Percentiles rank a stretch among this genome's conserved stretches.
These are phyloP conservation scores for Catocala nupta DNA, from an alignment of 2,888 invertebrate species.

Conservation along the genomic window DNA sequence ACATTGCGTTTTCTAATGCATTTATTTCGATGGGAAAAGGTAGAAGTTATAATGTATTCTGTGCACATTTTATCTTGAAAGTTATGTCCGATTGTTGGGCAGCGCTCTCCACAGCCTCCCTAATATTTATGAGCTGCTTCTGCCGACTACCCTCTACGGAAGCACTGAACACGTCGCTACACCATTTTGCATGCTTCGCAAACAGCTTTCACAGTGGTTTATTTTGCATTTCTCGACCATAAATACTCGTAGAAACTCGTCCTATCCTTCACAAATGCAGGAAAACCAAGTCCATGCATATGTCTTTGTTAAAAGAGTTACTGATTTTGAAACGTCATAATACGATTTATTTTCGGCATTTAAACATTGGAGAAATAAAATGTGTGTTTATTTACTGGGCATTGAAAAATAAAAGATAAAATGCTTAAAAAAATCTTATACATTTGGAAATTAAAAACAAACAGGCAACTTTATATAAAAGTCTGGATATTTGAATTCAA, in stretches of 20 bases:
- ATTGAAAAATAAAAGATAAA: too few relatives aligned
- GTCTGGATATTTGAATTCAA: too few relatives aligned
- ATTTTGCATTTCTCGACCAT: slow-evolving; percentile 8
- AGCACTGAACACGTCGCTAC: not conserved
- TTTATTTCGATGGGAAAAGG: too few relatives aligned
- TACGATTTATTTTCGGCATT: not conserved
- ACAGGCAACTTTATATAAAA: too few relatives aligned
- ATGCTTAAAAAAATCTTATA: too few relatives aligned
- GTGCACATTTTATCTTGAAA: not conserved
- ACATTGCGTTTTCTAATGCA: too few relatives aligned
- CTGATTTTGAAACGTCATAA: slow-evolving; percentile 1
- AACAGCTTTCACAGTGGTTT: slow-evolving; percentile 8
- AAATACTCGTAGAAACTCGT: not conserved
- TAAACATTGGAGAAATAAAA: not conserved
- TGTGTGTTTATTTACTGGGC: too few relatives aligned
- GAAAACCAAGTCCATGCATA: slow-evolving; percentile 1
- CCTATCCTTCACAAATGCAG: not conserved
- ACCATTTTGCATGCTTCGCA: not conserved
- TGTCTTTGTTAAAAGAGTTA: slow-evolving; percentile 3
- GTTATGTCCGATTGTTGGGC: not conserved
- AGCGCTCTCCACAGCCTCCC: not conserved
- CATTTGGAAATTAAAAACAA: too few relatives aligned
- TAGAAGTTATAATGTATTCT: not conserved
- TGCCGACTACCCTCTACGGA: not conserved
- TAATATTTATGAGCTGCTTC: slow-evolving; percentile 4